Evolutionary conservation across 2,888 invertebrate genomes (phyloP), one percentile per base, ranked within the genome.

Genomic region (Heliconius charithonia): DNA sequence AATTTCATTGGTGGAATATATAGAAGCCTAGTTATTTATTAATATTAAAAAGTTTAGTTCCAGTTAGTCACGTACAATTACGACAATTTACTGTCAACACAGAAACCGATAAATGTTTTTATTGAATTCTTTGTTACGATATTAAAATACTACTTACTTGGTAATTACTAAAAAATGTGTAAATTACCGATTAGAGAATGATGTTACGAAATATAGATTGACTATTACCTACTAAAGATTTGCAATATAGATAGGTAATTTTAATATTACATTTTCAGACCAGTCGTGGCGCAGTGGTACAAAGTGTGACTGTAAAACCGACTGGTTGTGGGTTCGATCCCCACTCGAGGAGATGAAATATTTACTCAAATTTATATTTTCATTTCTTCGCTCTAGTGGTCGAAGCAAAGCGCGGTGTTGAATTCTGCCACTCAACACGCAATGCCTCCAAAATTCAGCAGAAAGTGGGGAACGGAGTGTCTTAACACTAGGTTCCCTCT

Each of bases 151-250:
- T 29, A 29, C 4, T 1, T 41, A 41, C 66, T 66, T 22, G 37
- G 66, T 41, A 41, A 69, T 69, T 37, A 22, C 13, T 25, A 25
- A 41, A 41, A 65, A 69, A 69, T 69, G 13, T 69, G 67, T 25
- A 69, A 41, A 25, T 41, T 41, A n/a, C n/a, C 41, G 67, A 69
- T 69, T 69, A 41, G 41, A 41, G 25, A 41, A 69, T 41, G 25
- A 69, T 69, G 16, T 16, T 16, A 69, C 67, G 41, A 41, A 69
- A 69, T 25, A 25, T 25, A 37, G 7, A 69, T 7, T 10, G 2
- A 25, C n/a, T 67, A n/a, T 67, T 67, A n/a, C n/a, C n/a, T n/a
- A 37, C 37, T n/a, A 37, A n/a, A 67, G 67, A 67, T 67, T 37
- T n/a, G 37, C 37, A 37, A 41, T 6, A 29, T 2, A 65, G 29